A percentile compares a stretch with the other conserved stretches of the same genome.
These are phyloP conservation scores for Yponomeuta sedellus DNA, from an alignment of 2,888 invertebrate species.

Conservation along the genomic window DNA sequence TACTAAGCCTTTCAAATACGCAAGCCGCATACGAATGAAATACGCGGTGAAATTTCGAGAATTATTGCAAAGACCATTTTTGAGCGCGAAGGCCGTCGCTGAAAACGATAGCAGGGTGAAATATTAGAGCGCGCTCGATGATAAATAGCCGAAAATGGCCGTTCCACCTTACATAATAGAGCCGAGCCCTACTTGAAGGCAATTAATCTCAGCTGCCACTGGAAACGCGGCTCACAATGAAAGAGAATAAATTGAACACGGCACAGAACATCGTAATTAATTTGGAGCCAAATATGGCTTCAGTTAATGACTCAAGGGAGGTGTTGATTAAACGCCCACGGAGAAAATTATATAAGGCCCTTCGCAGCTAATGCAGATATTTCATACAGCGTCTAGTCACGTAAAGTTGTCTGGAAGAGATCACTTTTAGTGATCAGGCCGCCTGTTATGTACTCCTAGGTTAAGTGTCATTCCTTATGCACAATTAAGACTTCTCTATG, in stretches of 20 bases:
- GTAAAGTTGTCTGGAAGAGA: no score
- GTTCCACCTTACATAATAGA: slow-evolving; percentile 7
- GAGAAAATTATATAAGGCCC: neutral
- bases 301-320: neutral
- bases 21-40: no score
- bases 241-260: slow-evolving; percentile 12
- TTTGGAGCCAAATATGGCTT: slow-evolving; percentile 8
- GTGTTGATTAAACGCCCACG: neutral
- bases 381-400: no score
- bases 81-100: neutral
- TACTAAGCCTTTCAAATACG: no score
- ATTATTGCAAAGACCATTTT: no score
- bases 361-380: neutral
- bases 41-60: no score
- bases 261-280: slow-evolving; percentile 16
- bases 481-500: no score
- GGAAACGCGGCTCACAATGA: slow-evolving; percentile 14
- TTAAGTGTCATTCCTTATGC: no score
- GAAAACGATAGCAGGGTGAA: neutral
- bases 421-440: no score
- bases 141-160: slow-evolving; percentile 12
- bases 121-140: slow-evolving; percentile 5
- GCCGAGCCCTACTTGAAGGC: slow-evolving; percentile 6
- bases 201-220: slow-evolving; percentile 14
- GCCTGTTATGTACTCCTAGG: no score